Conservation (phyloP, 2,797 vertebrate genomes). For the Lophotriccus pileatus region DNA sequence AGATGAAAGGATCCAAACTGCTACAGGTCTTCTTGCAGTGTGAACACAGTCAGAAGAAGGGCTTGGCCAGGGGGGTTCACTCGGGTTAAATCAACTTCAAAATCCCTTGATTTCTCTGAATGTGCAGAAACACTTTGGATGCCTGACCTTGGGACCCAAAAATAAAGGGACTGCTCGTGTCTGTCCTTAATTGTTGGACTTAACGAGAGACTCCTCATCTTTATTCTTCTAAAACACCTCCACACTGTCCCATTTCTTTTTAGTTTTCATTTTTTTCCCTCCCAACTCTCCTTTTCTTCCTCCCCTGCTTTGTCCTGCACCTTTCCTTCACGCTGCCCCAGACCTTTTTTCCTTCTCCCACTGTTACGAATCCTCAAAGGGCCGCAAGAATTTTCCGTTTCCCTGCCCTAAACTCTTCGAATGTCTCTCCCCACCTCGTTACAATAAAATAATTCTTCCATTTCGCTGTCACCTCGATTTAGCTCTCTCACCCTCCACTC, state of each 20-base stretch:
- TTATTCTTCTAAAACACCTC: not conserved
- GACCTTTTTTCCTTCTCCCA: slow-evolving; percentile 60
- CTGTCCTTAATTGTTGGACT: not conserved
- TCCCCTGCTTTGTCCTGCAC: not conserved
- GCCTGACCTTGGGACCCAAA: not conserved
- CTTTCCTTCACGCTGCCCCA: slow-evolving; percentile 6
- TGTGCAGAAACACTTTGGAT: fast-evolving
- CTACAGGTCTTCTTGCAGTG: not conserved
- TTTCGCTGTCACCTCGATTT: slow-evolving; percentile 54
- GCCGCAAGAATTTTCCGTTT: slow-evolving; percentile 61
- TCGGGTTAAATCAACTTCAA: not conserved
- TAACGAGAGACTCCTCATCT: not conserved
- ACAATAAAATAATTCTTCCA: slow-evolving; percentile 52
- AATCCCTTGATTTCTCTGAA: not conserved
- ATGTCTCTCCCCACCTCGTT: slow-evolving; percentile 57
- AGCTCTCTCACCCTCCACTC: slow-evolving; percentile 55
- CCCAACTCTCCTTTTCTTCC: not conserved
- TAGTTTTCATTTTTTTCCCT: not conserved
- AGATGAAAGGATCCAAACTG: not conserved
- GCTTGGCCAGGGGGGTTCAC: not conserved
- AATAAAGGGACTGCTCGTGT: fast-evolving
- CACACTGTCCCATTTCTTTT: fast-evolving
- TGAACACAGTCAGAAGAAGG: not conserved
- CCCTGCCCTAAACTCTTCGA: slow-evolving; percentile 48
- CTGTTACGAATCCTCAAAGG: slow-evolving; percentile 53